Evolutionary conservation across 2,113 vertebrate genomes (phyloP).

Genomic region (Crotalus tigris): DNA sequence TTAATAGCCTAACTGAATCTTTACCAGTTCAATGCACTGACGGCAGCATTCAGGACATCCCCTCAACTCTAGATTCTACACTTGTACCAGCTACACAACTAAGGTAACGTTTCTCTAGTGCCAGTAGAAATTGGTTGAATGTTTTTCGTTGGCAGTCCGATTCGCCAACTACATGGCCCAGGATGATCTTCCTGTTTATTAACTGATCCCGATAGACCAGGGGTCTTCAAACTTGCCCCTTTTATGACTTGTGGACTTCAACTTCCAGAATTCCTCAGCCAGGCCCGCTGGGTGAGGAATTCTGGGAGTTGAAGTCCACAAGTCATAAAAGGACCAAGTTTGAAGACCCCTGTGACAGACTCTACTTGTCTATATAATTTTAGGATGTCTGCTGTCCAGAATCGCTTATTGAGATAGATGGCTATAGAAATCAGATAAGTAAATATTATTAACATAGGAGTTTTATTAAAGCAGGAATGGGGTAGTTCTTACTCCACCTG

Average conservation of each 20-base stretch:
- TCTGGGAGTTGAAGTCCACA: too few relatives aligned
- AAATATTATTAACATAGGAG: background rate
- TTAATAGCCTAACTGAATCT: slow-evolving; percentile 76
- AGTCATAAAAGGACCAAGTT: too few relatives aligned
- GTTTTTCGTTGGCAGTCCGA: background rate
- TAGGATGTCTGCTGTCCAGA: background rate
- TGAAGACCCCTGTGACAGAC: too few relatives aligned
- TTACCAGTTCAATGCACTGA: slow-evolving; percentile 75
- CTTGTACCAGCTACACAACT: slow-evolving; percentile 67
- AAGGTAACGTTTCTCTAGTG: slow-evolving; percentile 61
- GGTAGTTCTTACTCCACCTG: background rate
- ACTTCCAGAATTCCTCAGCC: too few relatives aligned
- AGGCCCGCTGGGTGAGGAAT: too few relatives aligned
- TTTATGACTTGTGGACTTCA: too few relatives aligned
- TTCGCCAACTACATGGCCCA: too few relatives aligned
- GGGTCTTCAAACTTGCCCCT: too few relatives aligned
- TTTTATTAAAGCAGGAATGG: background rate
- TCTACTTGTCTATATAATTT: background rate
- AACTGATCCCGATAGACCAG: background rate
- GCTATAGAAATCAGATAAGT: background rate
- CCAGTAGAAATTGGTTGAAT: too few relatives aligned
- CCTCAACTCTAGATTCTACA: slow-evolving; percentile 64
- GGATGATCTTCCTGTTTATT: background rate
- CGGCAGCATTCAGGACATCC: slow-evolving; percentile 59
- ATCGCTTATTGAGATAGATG: background rate